These are phyloP conservation scores for Rotaria sp. DNA, from an alignment of 2,888 invertebrate species.

Conservation along the genomic window DNA sequence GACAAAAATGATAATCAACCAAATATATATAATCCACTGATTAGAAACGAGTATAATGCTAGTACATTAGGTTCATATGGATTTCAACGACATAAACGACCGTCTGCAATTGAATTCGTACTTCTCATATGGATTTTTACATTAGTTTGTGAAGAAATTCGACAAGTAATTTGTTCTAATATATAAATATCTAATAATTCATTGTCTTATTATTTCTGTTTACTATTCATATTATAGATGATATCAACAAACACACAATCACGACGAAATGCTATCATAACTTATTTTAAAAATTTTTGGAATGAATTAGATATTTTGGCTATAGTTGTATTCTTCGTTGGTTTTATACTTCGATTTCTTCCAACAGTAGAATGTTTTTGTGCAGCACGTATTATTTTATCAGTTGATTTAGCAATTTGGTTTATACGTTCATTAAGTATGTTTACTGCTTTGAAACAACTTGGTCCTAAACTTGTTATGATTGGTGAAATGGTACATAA, in stretches of 20 bases:
- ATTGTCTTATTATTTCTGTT: background rate
- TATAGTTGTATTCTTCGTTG: background rate
- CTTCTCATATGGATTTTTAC: constrained; percentile 52
- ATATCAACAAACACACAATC: background rate
- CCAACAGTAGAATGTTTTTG: background rate
- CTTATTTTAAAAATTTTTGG: background rate
- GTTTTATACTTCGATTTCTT: background rate
- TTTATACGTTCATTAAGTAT: constrained; percentile 51
- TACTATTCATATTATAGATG: background rate
- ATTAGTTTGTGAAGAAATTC: constrained; percentile 51
- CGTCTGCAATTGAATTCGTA: constrained; percentile 39
- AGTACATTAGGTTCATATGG: background rate
- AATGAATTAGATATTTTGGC: background rate
- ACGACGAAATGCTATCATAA: background rate
- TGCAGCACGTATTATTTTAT: constrained; percentile 48
- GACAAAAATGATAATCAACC: background rate
- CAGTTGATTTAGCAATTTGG: constrained; percentile 52
- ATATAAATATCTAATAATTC: background rate
- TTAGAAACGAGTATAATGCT: no score
- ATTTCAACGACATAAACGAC: background rate
- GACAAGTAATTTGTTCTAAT: constrained; percentile 51
- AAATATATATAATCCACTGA: background rate
- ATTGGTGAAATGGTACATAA: constrained; percentile 50
- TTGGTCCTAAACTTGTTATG: constrained; percentile 55
- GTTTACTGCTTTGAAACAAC: constrained; percentile 50